Percentiles rank a stretch among this genome's conserved stretches.
Evolutionary conservation across 2,797 vertebrate genomes (phyloP).

Genomic region (Streptopelia turtur): DNA sequence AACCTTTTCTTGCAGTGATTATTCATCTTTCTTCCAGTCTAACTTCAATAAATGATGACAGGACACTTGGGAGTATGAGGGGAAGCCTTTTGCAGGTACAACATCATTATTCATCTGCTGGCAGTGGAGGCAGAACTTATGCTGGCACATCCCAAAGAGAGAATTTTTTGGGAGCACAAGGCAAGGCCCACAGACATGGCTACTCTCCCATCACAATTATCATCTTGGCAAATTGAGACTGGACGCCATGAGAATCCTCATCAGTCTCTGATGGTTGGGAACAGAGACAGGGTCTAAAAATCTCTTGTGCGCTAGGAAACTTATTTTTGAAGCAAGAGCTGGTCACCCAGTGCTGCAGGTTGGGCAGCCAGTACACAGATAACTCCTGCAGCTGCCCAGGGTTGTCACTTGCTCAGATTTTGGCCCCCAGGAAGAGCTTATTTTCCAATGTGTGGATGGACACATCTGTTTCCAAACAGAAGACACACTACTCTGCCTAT

Average conservation of each 20-base stretch:
- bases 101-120: neutral
- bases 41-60: neutral
- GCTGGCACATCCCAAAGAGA: neutral
- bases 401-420: neutral
- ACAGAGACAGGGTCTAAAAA: neutral
- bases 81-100: neutral
- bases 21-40: neutral
- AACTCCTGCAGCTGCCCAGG: neutral
- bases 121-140: neutral
- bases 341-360: neutral
- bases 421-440: neutral
- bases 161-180: neutral
- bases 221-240: neutral
- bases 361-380: neutral
- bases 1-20: neutral
- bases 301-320: neutral
- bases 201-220: constrained; percentile 22
- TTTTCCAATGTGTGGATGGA: neutral
- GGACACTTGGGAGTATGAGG: neutral
- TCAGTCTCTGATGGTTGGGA: neutral
- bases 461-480: constrained; percentile 11
- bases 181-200: neutral
- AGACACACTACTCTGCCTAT: neutral
- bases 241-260: neutral
- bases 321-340: neutral